Percentiles rank a stretch among this genome's conserved stretches.
Conservation (phyloP, 2,113 vertebrate species). For the Platysteira castanea region DNA sequence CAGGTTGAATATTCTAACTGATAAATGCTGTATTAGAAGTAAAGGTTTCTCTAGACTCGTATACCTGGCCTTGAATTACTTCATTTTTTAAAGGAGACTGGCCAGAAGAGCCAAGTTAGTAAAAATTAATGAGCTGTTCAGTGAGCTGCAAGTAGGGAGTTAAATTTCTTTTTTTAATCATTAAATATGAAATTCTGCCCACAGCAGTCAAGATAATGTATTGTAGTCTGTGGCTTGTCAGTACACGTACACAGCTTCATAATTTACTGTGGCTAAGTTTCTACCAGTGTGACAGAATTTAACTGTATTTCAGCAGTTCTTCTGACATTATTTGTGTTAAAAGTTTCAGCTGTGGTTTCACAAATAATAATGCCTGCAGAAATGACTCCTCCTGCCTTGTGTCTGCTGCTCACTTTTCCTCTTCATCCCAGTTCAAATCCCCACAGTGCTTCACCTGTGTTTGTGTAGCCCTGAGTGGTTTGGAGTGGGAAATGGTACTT, state of each 20-base stretch:
- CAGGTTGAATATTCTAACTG: neutral
- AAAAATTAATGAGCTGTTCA: neutral
- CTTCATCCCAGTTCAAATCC: neutral
- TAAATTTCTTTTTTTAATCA: neutral
- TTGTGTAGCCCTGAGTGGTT: neutral
- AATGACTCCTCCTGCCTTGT: neutral
- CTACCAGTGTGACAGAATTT: neutral
- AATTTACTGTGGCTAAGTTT: neutral
- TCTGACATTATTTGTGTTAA: neutral
- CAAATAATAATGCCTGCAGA: neutral
- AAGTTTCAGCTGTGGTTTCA: neutral
- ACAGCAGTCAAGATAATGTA: neutral
- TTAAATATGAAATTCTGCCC: neutral
- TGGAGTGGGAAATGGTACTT: neutral
- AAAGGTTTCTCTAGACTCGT: neutral
- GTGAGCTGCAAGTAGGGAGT: neutral
- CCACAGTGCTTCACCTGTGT: accelerated
- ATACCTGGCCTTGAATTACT: neutral
- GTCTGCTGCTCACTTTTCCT: neutral
- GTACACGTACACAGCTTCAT: neutral
- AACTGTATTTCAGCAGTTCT: neutral
- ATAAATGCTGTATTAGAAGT: neutral
- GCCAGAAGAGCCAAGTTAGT: neutral
- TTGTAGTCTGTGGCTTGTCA: neutral
- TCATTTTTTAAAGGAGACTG: neutral